Base-by-base conservation (phyloP, 2,113 vertebrate genomes). In the Lates calcarifer region DNA sequence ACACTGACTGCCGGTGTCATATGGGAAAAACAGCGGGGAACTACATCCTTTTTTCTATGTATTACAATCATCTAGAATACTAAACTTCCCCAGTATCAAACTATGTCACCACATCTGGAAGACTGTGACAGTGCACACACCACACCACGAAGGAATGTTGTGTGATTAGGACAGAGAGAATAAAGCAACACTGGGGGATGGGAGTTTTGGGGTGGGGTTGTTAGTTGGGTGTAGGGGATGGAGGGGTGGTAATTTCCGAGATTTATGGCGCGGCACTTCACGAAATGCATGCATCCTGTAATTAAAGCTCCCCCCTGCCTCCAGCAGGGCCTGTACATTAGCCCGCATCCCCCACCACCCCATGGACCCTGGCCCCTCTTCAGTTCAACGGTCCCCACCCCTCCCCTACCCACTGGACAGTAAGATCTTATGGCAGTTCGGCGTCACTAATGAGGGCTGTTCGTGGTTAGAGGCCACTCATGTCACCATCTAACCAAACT, bases 211-310 rank as follows among this genome's bases (percentile, higher is more conserved):
- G n/a, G 28, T 47, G 56, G 68, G 67, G 65, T 62, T 31, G 28
- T 18, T 5, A 17, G 37, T 47, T 17, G 18, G 45, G 45, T n/a
- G n/a, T n/a, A n/a, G n/a, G n/a, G n/a, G n/a, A n/a, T n/a, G n/a
- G 17, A 69, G 89, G 72, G 77, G 55, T 64, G 85, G 93, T 77
- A 39, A 89, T 93, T 95, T 93, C 84, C 86, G 82, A 93, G 93
- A 96, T 95, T 94, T 96, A 96, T 92, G 91, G 90, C 57, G 69
- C 86, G 79, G 90, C 90, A 88, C 90, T 94, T 90, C 91, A 94
- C 82, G 58, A 93, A 94, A 94, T 87, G 93, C 91, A 91, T 90
- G 93, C 92, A 95, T 96, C 95, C 95, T 96, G 94, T 95, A 96
- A 95, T 95, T 95, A 95, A 95, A 92, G 74, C 91, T 75, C 79